Percentiles rank a stretch among this genome's conserved stretches.
Conservation (phyloP, 2,797 vertebrate genomes). For the Chrysocyon brachyurus region DNA sequence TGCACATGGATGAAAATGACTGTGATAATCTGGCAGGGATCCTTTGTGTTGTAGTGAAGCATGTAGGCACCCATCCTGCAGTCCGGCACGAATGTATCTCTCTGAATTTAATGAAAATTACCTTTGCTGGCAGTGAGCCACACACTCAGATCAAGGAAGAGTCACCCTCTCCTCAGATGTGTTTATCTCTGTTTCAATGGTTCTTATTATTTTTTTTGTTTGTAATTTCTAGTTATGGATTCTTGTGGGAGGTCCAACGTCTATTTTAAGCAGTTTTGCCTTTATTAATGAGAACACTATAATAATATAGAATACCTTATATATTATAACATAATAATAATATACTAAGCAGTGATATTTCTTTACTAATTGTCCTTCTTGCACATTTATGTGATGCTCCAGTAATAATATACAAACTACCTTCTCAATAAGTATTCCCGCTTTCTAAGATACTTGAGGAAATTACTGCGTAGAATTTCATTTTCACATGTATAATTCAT, state of each 20-base stretch:
- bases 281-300: conserved; percentile 1
- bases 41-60: conserved; percentile 43
- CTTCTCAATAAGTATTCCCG: conserved; percentile 11
- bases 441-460: conserved; percentile 24
- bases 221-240: conserved; percentile 43
- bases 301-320: too few relatives aligned
- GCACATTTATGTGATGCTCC: conserved; percentile 8
- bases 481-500: conserved; percentile 35
- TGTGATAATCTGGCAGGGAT: background rate
- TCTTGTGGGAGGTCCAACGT: background rate
- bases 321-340: background rate
- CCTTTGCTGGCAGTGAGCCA: background rate
- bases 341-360: background rate
- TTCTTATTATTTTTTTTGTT: background rate
- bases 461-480: conserved; percentile 2
- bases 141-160: background rate
- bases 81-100: background rate
- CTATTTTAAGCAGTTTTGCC: conserved; percentile 9
- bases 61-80: background rate
- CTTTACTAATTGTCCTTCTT: conserved; percentile 35
- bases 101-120: conserved; percentile 46
- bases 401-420: background rate
- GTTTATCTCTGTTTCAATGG: background rate
- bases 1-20: conserved; percentile 44
- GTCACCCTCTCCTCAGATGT: background rate